Base-by-base conservation (phyloP, 2,113 vertebrate species). In the Mobula birostris region DNA sequence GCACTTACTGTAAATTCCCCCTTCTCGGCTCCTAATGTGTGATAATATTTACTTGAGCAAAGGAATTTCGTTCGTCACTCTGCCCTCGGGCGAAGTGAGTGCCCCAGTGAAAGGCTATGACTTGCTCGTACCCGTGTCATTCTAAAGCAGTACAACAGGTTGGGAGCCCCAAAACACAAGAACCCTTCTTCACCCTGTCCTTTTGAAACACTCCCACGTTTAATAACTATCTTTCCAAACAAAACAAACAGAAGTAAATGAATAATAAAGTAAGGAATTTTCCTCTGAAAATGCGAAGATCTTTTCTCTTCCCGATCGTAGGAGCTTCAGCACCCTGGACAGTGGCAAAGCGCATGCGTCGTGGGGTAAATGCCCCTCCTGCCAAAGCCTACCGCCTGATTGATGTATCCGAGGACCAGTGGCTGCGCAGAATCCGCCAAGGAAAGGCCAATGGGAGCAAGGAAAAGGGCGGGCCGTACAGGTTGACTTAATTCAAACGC, bases 261-360 rank as follows among this genome's bases (percentile, higher is more conserved):
- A 56, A n/a, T 15, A 14, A 58, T 48, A 87, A 29, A 8, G 5
- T 6, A 0, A 9, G 79, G 8, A 48, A 1, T 74, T 74, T 83
- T 12, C 27, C 29, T 27, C 14, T 88, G 85, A 15, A 3, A 15
- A 7, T 88, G 85, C 6, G 5, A 32, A 3, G 27, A 58, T 58
- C 15, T n/a, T 36, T 19, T 6, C 61, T 19, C 8, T 68, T 9
- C 40, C 19, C n/a, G 56, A 4, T 32, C 66, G 40, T 48, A 48
- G 68, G 40, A 40, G 19, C 12, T 93, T 93, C 68, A 93, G 91
- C 91, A 93, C 91, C 91, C 12, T 56, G 91, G 91, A 93, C 36
- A 93, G 91, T 24, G 9, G 61, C 36, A 5, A 36, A 11, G 32
- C 70, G 63, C 88, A 92, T 14, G 14, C 0, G 32, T 32, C 32